Base-by-base conservation (phyloP, 2,113 vertebrate species). In the Butorides virescens region DNA sequence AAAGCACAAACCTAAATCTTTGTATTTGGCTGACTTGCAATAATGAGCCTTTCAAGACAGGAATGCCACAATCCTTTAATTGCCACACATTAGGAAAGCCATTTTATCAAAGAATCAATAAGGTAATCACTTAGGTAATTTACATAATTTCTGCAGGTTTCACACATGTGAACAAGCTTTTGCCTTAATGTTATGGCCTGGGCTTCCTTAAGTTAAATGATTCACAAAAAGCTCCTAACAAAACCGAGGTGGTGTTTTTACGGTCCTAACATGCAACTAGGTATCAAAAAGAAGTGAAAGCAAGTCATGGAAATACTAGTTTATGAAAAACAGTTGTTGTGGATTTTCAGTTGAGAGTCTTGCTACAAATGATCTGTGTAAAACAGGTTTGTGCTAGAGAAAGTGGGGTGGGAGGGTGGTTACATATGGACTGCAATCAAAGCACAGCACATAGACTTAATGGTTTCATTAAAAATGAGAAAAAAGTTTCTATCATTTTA, bases 41-140 rank as follows among this genome's bases (percentile, higher is more conserved):
- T 83, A 88, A 63, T 8, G 5, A 10, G 6, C 84, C 50, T 78
- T 78, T 75, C 44, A 30, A 47, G 58, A 81, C 32, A 91, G 25
- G 39, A 92, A 59, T n/a, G 23, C 30, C 76, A 95, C 86, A 87
- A 65, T 89, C 52, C 83, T 85, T 91, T 95, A 91, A 93, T 90
- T 87, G 84, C 49, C 80, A 52, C 50, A 4, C 70, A 20, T 82
- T 82, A 65, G 70, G 58, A 82, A 89, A 91, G 53, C 34, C 15
- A 88, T 67, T 91, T 61, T 68, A 68, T 65, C 70, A 68, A 88
- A 75, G 61, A 90, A 87, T 72, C 84, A 87, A 32, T 47, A 74
- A 29, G 42, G 71, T 85, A 90, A 87, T 92, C 49, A 55, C 61
- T 59, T 47, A 3, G 4, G 30, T 71, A 78, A 86, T 87, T 83